Conservation (phyloP, 2,888 invertebrate species). For the Malthinus seriepunctatus region DNA sequence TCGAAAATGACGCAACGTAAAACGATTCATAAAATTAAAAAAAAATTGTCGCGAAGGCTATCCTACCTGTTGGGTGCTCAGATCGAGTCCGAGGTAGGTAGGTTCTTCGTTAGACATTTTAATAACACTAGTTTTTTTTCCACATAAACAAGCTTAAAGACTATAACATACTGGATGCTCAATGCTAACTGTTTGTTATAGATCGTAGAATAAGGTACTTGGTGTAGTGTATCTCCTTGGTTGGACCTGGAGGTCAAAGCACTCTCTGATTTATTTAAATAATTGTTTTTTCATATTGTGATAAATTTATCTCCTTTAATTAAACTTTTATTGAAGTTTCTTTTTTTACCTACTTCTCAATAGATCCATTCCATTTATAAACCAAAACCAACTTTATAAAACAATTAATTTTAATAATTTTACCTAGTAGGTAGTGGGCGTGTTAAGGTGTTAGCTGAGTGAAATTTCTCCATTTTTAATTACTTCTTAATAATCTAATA, state of each 20-base stretch:
- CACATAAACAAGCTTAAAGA: neutral
- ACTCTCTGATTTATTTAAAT: slow-evolving; percentile 10
- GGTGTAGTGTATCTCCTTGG: slow-evolving; percentile 7
- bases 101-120: slow-evolving; percentile 31
- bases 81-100: slow-evolving; percentile 81
- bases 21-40: neutral
- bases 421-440: no score
- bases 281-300: neutral
- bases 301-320: neutral
- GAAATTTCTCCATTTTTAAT: no score
- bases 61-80: slow-evolving; percentile 85
- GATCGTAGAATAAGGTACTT: slow-evolving; percentile 9
- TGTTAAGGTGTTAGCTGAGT: no score
- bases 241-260: slow-evolving; percentile 32
- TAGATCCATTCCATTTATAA: no score
- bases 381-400: no score
- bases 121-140: neutral
- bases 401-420: no score
- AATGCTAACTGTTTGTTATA: slow-evolving; percentile 10
- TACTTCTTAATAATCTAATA: no score
- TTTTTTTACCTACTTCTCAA: neutral
- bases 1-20: slow-evolving; percentile 1
- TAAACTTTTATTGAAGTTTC: neutral
- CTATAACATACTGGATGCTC: slow-evolving; percentile 1
- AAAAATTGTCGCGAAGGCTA: slow-evolving; percentile 5